phyloP scores from a whole-genome alignment of 2,113 vertebrate genomes.

The Pangasianodon gigas region DNA sequence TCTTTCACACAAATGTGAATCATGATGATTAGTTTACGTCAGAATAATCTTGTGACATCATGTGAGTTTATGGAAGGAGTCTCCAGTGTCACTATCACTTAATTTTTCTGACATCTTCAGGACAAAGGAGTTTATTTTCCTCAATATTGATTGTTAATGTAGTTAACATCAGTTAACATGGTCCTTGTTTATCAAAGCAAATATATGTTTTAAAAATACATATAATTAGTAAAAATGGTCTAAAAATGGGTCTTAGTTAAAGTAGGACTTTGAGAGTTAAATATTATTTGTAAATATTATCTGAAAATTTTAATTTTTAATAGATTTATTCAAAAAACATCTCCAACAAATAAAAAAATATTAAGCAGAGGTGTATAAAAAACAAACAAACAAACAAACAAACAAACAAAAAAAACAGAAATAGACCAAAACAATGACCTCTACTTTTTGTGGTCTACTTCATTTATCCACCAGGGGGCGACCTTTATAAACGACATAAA shows the following conservation, averaged over 20 bases:
- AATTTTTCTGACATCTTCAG: neutral
- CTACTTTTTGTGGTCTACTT: neutral
- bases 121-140: neutral
- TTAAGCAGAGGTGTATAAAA: neutral
- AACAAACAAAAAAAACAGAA: neutral
- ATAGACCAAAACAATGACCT: neutral
- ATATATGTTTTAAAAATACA: neutral
- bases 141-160: neutral
- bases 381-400: neutral
- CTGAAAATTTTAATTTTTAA: no score
- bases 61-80: neutral
- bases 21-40: neutral
- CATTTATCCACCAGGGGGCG: neutral
- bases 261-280: neutral
- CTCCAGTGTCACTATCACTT: neutral
- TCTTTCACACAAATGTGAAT: neutral
- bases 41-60: neutral
- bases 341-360: neutral
- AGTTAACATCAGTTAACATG: neutral
- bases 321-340: neutral
- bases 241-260: neutral
- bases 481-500: neutral
- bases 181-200: neutral
- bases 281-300: neutral
- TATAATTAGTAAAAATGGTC: neutral